Conservation (phyloP, 2,888 invertebrate species). For the Drosophila rellima region DNA sequence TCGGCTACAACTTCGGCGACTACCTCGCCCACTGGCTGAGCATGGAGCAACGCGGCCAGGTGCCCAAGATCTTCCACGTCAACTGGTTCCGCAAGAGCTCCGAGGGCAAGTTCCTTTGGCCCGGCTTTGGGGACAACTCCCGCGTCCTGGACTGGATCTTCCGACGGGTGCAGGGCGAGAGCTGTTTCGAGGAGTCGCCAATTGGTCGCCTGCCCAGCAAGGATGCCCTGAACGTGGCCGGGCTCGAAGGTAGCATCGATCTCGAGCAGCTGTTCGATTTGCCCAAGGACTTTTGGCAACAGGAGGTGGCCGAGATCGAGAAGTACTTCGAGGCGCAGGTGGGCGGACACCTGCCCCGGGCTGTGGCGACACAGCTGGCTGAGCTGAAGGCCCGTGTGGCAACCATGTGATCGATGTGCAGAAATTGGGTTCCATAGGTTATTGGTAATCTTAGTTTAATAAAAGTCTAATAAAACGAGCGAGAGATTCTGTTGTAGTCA, state of each 20-base stretch:
- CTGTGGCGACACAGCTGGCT: constrained; percentile 41
- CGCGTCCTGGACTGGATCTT: constrained; percentile 98
- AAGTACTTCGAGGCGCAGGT: constrained; percentile 97
- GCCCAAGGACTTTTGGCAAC: constrained; percentile 95
- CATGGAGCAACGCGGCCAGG: constrained; percentile 90
- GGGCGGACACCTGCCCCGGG: constrained; percentile 91
- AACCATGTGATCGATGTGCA: constrained; percentile 86
- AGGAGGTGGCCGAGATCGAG: constrained; percentile 92
- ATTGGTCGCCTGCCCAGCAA: constrained; percentile 90
- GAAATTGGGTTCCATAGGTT: constrained; percentile 61
- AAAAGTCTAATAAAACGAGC: constrained; percentile 86
- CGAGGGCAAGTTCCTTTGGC: constrained; percentile 98
- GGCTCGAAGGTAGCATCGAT: constrained; percentile 89
- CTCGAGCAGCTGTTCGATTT: constrained; percentile 93
- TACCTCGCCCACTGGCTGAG: constrained; percentile 98
- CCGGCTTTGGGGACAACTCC: constrained; percentile 98
- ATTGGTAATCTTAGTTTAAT: constrained; percentile 65
- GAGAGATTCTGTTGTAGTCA: constrained; percentile 34
- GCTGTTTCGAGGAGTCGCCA: constrained; percentile 90
- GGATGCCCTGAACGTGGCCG: constrained; percentile 90
- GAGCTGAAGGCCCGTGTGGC: constrained; percentile 82
- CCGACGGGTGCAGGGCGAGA: constrained; percentile 92
- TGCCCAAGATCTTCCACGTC: constrained; percentile 99
- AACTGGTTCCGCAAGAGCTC: constrained; percentile 98
- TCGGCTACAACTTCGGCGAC: constrained; percentile 99